Conservation (phyloP, 2,888 invertebrate species). For the Clostera curtula region DNA sequence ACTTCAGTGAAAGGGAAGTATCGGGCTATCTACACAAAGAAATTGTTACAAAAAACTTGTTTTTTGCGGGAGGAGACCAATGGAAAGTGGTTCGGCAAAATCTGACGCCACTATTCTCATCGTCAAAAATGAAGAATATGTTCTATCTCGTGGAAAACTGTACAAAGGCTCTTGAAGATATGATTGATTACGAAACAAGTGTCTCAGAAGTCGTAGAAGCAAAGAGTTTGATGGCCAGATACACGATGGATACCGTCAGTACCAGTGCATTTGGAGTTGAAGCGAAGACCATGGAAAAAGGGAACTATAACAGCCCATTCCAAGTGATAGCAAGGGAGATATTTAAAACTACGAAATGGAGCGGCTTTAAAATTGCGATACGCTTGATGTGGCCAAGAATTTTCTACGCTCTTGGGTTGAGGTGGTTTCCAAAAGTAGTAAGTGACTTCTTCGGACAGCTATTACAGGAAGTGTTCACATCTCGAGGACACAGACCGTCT, state of each 20-base stretch:
- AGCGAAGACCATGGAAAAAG: conserved; percentile 17
- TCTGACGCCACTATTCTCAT: conserved; percentile 26
- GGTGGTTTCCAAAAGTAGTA: conserved; percentile 25
- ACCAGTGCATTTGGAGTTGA: conserved; percentile 31
- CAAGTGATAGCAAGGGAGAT: conserved; percentile 24
- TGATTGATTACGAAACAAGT: conserved; percentile 16
- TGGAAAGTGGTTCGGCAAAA: conserved; percentile 30
- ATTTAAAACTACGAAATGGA: conserved; percentile 21
- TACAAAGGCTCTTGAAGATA: conserved; percentile 17
- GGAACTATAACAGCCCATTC: conserved; percentile 25
- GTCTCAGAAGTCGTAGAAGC: conserved; percentile 14
- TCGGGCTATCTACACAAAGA: conserved; percentile 20
- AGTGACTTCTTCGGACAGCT: conserved; percentile 29
- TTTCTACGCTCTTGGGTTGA: conserved; percentile 33
- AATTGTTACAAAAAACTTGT: conserved; percentile 22
- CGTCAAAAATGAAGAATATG: conserved; percentile 30
- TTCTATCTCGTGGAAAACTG: conserved; percentile 27
- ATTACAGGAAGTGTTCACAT: conserved; percentile 28
- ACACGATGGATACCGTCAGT: conserved; percentile 30
- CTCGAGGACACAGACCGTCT: conserved; percentile 26
- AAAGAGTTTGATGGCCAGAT: conserved; percentile 22
- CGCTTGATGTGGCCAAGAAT: conserved; percentile 37
- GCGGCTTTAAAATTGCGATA: conserved; percentile 22
- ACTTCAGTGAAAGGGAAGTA: conserved; percentile 24
- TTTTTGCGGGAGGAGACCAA: conserved; percentile 24